Base-by-base conservation (phyloP, 1,140 invertebrate genomes). In the Tetragnatha versicolor region DNA sequence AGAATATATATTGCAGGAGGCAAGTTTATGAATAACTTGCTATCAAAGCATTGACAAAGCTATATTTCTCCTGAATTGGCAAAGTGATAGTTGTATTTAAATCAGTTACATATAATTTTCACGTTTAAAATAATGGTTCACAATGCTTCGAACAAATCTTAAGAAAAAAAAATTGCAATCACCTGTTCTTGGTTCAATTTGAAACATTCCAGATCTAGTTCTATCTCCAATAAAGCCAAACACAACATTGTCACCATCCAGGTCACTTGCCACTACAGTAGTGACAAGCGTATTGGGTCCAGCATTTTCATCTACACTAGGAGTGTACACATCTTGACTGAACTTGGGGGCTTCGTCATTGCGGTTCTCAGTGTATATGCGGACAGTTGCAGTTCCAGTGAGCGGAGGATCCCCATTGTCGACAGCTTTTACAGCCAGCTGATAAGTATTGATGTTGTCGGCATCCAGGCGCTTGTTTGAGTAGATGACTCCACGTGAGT, bases 281-380 rank as follows among this genome's bases (percentile, higher is more conserved):
- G 95, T 97, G 0, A 97, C 95, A 9, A 97, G 87, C 2, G 95
- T 97, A 83, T 95, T 96, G 0, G 94, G 93, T 2, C 95, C 95
- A 14, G 95, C 95, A 85, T 97, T 97, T 86, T 97, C 95, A 85
- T 97, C 95, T 2, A 97, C 94, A 86, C 97, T 97, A 0, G 95
- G 95, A 1, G 95, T 97, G 84, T 97, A 97, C 0, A 97, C 95
- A 88, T 96, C 94, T 82, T 97, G 95, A 0, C 94, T 96, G 85
- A 97, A 97, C 86, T 96, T 97, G 0, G 95, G 95, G 85, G 96
- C 94, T 87, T 97, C 95, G 83, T 97, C 95, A 85, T 97, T 97
- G 87, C 96, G 96, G 84, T 97, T 97, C 84, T 97, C 96, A 3
- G 95, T 97, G 84, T 97, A 97, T 79, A 97, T 92, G 66, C 95